Conservation (phyloP, 2,888 invertebrate species). For the Lasioglossum pauxillum region DNA sequence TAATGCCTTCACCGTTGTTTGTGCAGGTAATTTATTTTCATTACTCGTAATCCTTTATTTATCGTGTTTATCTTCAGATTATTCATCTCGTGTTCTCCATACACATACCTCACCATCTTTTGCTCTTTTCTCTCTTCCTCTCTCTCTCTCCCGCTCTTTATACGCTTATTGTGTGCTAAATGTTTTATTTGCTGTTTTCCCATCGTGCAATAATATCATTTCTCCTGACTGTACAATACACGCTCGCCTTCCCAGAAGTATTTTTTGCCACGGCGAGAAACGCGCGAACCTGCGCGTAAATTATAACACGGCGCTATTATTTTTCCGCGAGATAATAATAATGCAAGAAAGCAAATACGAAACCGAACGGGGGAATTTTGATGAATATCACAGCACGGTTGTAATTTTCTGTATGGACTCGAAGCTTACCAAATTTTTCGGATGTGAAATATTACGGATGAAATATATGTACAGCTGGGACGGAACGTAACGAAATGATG, state of each 20-base stretch:
- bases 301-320: background rate
- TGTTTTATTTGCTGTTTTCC: background rate
- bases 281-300: background rate
- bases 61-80: conserved; percentile 9
- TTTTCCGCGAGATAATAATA: background rate
- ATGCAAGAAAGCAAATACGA: background rate
- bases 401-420: background rate
- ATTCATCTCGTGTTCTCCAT: background rate
- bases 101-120: background rate
- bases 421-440: background rate
- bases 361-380: background rate
- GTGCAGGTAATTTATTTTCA: conserved; percentile 3
- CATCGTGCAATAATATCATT: background rate
- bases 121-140: background rate
- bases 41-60: background rate
- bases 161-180: background rate
- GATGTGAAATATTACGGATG: background rate
- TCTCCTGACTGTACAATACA: background rate
- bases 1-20: background rate
- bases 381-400: background rate
- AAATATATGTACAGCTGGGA: background rate
- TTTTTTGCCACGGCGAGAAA: background rate
- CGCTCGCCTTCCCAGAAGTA: background rate
- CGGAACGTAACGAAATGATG: background rate
- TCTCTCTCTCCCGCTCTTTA: background rate